Conservation (phyloP, 2,113 vertebrate genomes). For the Brachypodius melanocephalos region DNA sequence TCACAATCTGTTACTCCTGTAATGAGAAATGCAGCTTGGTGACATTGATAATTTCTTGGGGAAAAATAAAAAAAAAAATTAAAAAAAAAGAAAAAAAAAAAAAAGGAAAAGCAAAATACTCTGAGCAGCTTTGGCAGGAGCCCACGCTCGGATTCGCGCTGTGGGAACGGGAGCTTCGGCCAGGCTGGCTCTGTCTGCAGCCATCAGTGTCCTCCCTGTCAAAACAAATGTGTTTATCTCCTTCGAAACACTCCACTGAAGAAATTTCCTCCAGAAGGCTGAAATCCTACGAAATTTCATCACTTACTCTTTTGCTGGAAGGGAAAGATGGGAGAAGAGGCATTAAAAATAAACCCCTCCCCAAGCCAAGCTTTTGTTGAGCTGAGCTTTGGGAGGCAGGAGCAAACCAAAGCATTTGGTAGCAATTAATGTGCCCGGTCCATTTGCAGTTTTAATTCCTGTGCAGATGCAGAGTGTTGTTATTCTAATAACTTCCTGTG, state of each 20-base stretch:
- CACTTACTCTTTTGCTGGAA: not conserved
- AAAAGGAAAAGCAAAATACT: not conserved
- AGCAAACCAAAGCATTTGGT: conserved; percentile 43
- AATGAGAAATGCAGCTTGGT: not conserved
- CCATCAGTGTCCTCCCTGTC: conserved; percentile 20
- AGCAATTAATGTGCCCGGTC: conserved; percentile 42
- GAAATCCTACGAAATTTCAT: not conserved
- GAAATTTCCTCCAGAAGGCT: not conserved
- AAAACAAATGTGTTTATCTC: conserved; percentile 39
- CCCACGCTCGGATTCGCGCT: not conserved
- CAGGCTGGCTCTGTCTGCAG: not conserved
- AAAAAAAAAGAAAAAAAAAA: not conserved
- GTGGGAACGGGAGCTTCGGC: not conserved
- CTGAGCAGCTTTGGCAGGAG: not conserved
- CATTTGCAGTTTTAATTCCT: conserved; percentile 38
- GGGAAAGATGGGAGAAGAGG: not conserved
- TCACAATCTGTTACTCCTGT: not conserved
- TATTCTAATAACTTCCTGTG: conserved; percentile 68
- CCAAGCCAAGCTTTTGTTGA: not conserved
- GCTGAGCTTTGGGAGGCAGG: not conserved
- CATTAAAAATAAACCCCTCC: not conserved
- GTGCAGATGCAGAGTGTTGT: conserved; percentile 56
- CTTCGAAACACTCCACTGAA: not conserved
- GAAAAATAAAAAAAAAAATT: not conserved
- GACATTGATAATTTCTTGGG: not conserved